These are phyloP conservation scores for Lichenostomus cassidix DNA, from an alignment of 2,113 vertebrate species.

Conservation along the genomic window DNA sequence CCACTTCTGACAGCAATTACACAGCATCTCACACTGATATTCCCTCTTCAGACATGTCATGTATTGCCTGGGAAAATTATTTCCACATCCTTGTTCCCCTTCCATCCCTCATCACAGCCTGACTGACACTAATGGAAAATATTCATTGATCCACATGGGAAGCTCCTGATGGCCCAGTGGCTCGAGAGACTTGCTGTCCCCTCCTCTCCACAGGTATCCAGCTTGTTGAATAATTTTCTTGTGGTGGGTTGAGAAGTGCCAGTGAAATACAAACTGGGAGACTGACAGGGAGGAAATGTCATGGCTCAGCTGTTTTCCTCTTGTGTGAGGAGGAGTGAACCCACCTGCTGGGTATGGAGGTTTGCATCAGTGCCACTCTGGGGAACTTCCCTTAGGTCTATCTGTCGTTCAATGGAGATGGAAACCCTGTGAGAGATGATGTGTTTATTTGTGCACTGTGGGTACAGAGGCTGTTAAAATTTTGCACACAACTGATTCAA, in stretches of 20 bases:
- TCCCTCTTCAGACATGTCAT: background rate
- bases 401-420: background rate
- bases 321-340: too few species aligned
- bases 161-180: background rate
- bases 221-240: background rate
- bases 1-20: background rate
- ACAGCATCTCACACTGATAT: background rate
- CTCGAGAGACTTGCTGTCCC: background rate
- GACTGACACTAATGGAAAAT: background rate
- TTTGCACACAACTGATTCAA: background rate
- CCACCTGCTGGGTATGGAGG: background rate
- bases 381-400: background rate
- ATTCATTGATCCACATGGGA: background rate
- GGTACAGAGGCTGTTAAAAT: background rate
- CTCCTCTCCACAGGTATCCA: background rate
- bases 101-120: background rate
- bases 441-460: background rate
- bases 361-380: background rate
- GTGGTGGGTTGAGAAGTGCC: background rate
- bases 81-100: background rate
- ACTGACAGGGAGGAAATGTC: background rate
- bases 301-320: background rate
- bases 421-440: background rate
- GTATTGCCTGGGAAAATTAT: background rate
- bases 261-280: background rate